Percentiles rank a stretch among this genome's conserved stretches.
Evolutionary conservation across 2,888 invertebrate genomes (phyloP).

Genomic region (Iphiclides podalirius): DNA sequence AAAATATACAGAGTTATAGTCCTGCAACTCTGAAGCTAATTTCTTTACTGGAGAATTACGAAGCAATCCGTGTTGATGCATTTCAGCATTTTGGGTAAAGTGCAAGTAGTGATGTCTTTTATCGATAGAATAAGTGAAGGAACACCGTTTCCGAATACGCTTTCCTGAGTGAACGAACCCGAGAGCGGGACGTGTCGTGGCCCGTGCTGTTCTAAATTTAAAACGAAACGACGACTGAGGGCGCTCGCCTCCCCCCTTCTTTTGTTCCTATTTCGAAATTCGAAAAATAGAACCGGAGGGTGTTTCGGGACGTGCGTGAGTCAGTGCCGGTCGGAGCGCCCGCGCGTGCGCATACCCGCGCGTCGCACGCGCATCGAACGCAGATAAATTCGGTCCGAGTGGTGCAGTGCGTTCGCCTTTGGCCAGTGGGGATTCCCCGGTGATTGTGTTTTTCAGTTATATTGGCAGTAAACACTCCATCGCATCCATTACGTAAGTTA

Average conservation of each 20-base stretch:
- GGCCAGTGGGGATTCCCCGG: constrained; percentile 11
- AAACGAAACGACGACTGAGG: constrained; percentile 53
- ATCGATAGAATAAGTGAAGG: constrained; percentile 33
- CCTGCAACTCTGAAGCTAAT: too few relatives aligned
- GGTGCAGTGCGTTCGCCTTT: constrained; percentile 38
- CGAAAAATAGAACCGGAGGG: constrained; percentile 72
- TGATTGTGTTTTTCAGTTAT: constrained; percentile 4
- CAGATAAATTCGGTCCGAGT: constrained; percentile 32
- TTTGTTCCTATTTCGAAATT: constrained; percentile 77
- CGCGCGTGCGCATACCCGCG: constrained; percentile 59
- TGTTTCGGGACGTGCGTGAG: constrained; percentile 69
- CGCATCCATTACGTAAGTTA: constrained; percentile 16
- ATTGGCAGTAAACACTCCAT: background rate
- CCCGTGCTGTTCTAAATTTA: constrained; percentile 65
- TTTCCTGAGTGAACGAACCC: constrained; percentile 74
- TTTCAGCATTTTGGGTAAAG: too few relatives aligned
- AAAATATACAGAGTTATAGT: too few relatives aligned
- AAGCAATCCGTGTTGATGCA: too few relatives aligned
- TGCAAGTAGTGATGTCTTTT: constrained; percentile 33
- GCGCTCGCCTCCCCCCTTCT: constrained; percentile 74
- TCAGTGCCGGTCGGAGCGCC: constrained; percentile 69
- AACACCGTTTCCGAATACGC: constrained; percentile 33
- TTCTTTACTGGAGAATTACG: too few relatives aligned
- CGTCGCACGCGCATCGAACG: constrained; percentile 35
- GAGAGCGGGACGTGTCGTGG: constrained; percentile 45